Conservation (phyloP, 2,888 invertebrate species). For the Synanthedon myopaeformis region DNA sequence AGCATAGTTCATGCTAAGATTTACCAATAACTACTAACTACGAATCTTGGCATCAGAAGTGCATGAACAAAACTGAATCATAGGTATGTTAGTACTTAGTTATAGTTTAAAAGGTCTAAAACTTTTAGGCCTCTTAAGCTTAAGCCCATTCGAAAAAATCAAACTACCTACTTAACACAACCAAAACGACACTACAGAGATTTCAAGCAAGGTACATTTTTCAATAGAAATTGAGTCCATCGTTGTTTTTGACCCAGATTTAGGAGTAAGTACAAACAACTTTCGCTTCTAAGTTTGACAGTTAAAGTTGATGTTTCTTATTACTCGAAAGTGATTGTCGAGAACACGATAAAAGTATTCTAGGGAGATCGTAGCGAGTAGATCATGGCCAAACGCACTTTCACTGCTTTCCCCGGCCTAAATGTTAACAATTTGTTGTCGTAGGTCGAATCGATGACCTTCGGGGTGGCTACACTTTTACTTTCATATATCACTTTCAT, state of each 20-base stretch:
- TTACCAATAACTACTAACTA: too few species aligned
- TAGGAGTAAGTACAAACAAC: background rate
- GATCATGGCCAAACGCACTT: slow-evolving; percentile 55
- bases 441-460: slow-evolving; percentile 52
- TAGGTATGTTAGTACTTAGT: too few species aligned
- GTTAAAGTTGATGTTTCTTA: slow-evolving; percentile 20
- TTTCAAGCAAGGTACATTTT: background rate
- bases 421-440: slow-evolving; percentile 33
- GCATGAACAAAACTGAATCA: too few species aligned
- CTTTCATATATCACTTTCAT: slow-evolving; percentile 61
- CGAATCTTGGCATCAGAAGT: too few species aligned
- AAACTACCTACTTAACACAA: too few species aligned
- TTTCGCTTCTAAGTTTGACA: slow-evolving; percentile 6
- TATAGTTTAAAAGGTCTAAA: too few species aligned
- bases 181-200: background rate
- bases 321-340: slow-evolving; percentile 32
- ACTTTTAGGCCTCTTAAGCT: too few species aligned
- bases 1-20: too few species aligned
- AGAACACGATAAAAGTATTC: slow-evolving; percentile 37
- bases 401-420: slow-evolving; percentile 62
- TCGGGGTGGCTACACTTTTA: slow-evolving; percentile 52
- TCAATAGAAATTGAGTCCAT: background rate
- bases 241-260: background rate
- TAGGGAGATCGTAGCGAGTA: slow-evolving; percentile 50
- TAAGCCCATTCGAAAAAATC: too few species aligned